Base-by-base conservation (phyloP, 2,797 vertebrate genomes). In the Setipinna tenuifilis region DNA sequence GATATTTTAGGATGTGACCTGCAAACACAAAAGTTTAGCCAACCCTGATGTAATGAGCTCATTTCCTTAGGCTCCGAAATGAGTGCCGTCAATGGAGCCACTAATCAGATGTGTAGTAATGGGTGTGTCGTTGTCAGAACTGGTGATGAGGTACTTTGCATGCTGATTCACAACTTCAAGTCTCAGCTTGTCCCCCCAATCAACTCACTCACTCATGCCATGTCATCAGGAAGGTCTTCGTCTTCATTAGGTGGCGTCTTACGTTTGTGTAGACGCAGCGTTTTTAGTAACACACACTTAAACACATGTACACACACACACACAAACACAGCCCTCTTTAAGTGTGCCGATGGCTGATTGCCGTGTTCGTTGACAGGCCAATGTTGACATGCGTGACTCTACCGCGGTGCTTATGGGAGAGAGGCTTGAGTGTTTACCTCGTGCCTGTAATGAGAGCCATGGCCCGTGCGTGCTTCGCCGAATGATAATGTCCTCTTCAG, bases 401-500 rank as follows among this genome's bases (percentile, higher is more conserved):
- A 11, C 21, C 6, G 31, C 6, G 3, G 3, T 35, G 68, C 17
- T 7, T 17, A 12, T 31, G 7, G 7, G 6, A 2, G 71, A 16
- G 16, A 7, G 6, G 71, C 35, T 44, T 44, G 71, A 78, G 35
- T 41, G 16, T 78, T 78, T 78, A 78, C 16, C 35, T 21, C 16
- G 31, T 4, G 28, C 0, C 17, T 19, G 35, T 78, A 78, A 78
- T 78, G 71, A 78, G 71, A 78, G 71, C 71, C 35, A 0, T 78
- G 35, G 16, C 71, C 35, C 9, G 9, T 9, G 50, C 50, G 7
- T 54, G 50, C 71, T 78, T 41, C 44, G 35, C 71, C 12, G 7
- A 44, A 44, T 44, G 31, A 78, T 78, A 44, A 78, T 78, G 71
- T 31, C 71, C 71, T 78, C 71, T 78, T 19, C 17, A 78, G 31